phyloP scores from a whole-genome alignment of 1,140 invertebrate genomes.

The Euura lappo region DNA sequence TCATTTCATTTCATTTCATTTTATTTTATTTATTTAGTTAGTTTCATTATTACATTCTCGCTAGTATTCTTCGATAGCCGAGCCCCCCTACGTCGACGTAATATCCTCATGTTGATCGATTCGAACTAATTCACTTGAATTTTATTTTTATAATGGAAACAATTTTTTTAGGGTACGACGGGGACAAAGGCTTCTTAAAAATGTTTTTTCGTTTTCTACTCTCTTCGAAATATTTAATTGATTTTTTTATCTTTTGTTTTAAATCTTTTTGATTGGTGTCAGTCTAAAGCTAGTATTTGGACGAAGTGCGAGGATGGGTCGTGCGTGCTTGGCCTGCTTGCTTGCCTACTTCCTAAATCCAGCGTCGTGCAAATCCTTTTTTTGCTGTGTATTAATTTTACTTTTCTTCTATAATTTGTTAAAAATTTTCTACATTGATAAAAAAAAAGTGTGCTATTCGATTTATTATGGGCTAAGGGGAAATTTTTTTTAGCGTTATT shows the following conservation, averaged over 20 bases:
- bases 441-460: not conserved
- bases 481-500: not conserved
- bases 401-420: not conserved
- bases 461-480: not conserved
- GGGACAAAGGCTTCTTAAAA: no score
- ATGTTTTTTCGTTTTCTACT: constrained; percentile 1
- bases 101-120: no score
- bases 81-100: no score
- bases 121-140: no score
- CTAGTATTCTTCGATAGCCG: no score
- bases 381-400: not conserved
- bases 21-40: no score
- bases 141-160: no score
- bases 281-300: constrained; percentile 53
- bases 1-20: no score
- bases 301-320: constrained; percentile 53
- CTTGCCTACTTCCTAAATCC: constrained; percentile 18
- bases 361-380: not conserved
- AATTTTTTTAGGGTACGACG: no score
- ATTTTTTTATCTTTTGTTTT: constrained; percentile 10
- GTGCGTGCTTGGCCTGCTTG: constrained; percentile 51
- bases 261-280: constrained; percentile 49
- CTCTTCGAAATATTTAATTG: no score
- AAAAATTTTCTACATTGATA: not conserved
- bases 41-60: no score